A percentile compares a stretch with the other conserved stretches of the same genome.
Evolutionary conservation across 2,113 vertebrate genomes (phyloP).

Genomic region (Ophthalmotilapia sp.): DNA sequence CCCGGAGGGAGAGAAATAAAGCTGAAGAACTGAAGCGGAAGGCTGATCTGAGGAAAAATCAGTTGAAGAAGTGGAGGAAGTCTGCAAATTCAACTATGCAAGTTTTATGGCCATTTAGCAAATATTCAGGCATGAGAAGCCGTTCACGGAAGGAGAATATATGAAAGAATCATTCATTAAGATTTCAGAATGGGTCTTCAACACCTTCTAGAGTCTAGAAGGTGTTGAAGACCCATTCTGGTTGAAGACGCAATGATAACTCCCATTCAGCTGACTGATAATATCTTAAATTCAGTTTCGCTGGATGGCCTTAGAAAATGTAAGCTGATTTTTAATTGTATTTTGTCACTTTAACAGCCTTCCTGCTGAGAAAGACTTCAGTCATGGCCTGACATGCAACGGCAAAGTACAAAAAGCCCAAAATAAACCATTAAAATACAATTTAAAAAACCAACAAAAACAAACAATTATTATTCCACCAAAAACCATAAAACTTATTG

Average conservation of each 20-base stretch:
- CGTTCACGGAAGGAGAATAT: not conserved
- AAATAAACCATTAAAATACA: not conserved
- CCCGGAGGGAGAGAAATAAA: not conserved
- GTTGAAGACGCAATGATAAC: not conserved
- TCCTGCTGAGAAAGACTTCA: not conserved
- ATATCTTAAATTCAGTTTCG: not conserved
- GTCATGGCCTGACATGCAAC: not conserved
- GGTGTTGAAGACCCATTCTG: not conserved
- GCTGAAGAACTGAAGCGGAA: not conserved
- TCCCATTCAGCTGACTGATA: not conserved
- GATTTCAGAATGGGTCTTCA: not conserved
- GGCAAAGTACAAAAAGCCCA: not conserved
- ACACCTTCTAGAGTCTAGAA: not conserved
- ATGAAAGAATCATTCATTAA: not conserved
- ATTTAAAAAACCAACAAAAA: not conserved
- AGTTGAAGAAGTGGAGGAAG: not conserved
- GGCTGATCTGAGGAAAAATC: not conserved
- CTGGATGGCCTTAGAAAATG: not conserved
- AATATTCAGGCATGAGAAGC: not conserved
- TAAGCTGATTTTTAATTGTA: not conserved
- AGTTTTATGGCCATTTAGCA: not conserved
- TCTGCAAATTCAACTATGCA: not conserved
- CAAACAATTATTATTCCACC: not conserved
- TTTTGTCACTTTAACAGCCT: not conserved
- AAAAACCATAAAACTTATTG: accelerated